phyloP scores from a whole-genome alignment of 2,888 invertebrate genomes.

The Diarsia rubi region DNA sequence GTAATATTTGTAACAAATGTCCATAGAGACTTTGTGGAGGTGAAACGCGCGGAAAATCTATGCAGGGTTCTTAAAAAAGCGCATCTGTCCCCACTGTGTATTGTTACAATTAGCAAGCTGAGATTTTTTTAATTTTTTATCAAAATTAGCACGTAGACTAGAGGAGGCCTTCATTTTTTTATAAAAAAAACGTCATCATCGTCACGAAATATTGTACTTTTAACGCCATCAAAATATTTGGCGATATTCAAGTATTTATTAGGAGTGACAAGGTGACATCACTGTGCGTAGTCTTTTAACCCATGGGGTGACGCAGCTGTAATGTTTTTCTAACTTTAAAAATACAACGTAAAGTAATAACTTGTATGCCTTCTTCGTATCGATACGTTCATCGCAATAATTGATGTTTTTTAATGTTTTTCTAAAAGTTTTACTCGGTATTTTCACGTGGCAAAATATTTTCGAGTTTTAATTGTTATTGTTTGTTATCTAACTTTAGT shows the following conservation, averaged over 20 bases:
- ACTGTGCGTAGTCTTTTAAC: slow-evolving; percentile 19
- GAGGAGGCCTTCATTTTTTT: slow-evolving; percentile 56
- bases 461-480: slow-evolving; percentile 54
- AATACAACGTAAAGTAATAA: slow-evolving; percentile 69
- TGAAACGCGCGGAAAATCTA: slow-evolving; percentile 24
- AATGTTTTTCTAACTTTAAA: slow-evolving; percentile 56
- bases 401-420: slow-evolving; percentile 63
- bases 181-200: slow-evolving; percentile 26
- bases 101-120: slow-evolving; percentile 47
- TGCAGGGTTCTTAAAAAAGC: slow-evolving; percentile 31
- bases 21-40: slow-evolving; percentile 54
- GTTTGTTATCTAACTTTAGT: slow-evolving; percentile 53
- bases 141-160: slow-evolving; percentile 62
- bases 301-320: slow-evolving; percentile 34
- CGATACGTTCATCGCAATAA: slow-evolving; percentile 68
- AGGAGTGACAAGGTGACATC: slow-evolving; percentile 34
- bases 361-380: slow-evolving; percentile 67
- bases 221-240: slow-evolving; percentile 60
- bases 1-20: slow-evolving; percentile 55
- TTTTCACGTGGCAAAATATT: slow-evolving; percentile 65
- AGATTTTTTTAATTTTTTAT: slow-evolving; percentile 56
- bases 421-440: slow-evolving; percentile 53
- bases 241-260: slow-evolving; percentile 55
- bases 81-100: slow-evolving; percentile 29
- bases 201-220: slow-evolving; percentile 49